Evolutionary conservation across 2,113 vertebrate species (phyloP).

Genomic region (Taxidea taxus): DNA sequence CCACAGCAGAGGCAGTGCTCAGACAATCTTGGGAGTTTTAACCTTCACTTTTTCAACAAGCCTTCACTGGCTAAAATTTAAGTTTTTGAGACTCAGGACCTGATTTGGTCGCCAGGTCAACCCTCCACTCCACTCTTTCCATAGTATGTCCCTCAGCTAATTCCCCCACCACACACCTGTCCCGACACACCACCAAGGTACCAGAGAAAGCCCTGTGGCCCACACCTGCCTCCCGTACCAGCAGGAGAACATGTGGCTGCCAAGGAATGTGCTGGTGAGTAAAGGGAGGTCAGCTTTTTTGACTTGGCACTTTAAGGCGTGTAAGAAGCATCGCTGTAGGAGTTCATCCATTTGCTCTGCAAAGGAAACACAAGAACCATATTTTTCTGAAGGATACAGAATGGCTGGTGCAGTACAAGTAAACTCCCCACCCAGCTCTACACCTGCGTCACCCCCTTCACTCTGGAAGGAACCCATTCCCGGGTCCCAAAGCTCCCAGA

Average conservation of each 20-base stretch:
- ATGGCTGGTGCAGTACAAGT: no score
- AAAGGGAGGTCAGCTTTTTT: slow-evolving; percentile 96
- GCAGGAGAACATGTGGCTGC: slow-evolving; percentile 95
- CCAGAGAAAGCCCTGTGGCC: neutral
- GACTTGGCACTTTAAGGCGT: slow-evolving; percentile 93
- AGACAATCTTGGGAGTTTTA: neutral
- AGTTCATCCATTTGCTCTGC: slow-evolving; percentile 95
- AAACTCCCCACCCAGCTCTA: no score
- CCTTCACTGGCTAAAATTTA: neutral
- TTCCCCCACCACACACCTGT: neutral
- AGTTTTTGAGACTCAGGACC: neutral
- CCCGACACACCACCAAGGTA: neutral
- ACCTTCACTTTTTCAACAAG: neutral
- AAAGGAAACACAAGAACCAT: slow-evolving; percentile 43
- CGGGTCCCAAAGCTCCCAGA: neutral
- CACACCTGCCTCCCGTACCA: slow-evolving; percentile 85
- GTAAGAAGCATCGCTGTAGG: slow-evolving; percentile 92
- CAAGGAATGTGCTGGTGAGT: slow-evolving; percentile 93
- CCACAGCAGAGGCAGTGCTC: neutral
- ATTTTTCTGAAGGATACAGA: neutral
- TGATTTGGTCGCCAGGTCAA: neutral
- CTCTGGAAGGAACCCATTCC: neutral
- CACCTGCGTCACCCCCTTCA: no score
- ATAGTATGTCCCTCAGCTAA: neutral
- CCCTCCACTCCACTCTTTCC: neutral